phyloP scores from a whole-genome alignment of 2,888 invertebrate species.

The Eristalis intricaria region DNA sequence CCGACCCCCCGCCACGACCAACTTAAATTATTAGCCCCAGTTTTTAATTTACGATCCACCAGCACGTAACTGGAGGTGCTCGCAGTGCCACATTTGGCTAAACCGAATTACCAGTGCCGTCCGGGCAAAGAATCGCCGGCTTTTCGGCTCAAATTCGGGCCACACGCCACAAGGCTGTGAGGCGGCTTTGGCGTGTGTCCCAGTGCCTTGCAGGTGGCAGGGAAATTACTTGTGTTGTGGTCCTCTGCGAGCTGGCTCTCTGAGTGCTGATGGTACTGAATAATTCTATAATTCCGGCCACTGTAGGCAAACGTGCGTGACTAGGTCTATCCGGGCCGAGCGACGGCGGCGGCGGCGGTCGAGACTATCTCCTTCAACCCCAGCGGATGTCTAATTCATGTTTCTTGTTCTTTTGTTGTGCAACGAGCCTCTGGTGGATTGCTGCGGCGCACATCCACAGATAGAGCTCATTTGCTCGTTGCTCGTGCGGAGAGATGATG shows the following conservation, averaged over 20 bases:
- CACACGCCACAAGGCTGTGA: constrained; percentile 19
- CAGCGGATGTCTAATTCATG: constrained; percentile 66
- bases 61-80: constrained; percentile 52
- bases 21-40: constrained; percentile 68
- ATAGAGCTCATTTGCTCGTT: constrained; percentile 62
- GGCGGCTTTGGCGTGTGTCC: constrained; percentile 1
- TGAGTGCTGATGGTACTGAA: constrained; percentile 48
- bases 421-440: constrained; percentile 65
- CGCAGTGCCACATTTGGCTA: constrained; percentile 61
- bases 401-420: constrained; percentile 52
- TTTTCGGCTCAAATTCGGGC: constrained; percentile 46
- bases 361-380: constrained; percentile 57
- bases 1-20: neutral
- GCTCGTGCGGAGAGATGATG: constrained; percentile 20
- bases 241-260: neutral
- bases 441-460: constrained; percentile 29
- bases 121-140: constrained; percentile 8
- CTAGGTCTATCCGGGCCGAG: constrained; percentile 44
- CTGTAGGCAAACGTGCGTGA: constrained; percentile 55
- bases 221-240: constrained; percentile 67
- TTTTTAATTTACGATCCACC: constrained; percentile 66
- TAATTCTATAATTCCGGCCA: constrained; percentile 60
- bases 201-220: constrained; percentile 33
- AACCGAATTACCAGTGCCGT: constrained; percentile 18
- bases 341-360: neutral